Evolutionary conservation across 2,113 vertebrate genomes (phyloP).

Genomic region (Centropristis striata): DNA sequence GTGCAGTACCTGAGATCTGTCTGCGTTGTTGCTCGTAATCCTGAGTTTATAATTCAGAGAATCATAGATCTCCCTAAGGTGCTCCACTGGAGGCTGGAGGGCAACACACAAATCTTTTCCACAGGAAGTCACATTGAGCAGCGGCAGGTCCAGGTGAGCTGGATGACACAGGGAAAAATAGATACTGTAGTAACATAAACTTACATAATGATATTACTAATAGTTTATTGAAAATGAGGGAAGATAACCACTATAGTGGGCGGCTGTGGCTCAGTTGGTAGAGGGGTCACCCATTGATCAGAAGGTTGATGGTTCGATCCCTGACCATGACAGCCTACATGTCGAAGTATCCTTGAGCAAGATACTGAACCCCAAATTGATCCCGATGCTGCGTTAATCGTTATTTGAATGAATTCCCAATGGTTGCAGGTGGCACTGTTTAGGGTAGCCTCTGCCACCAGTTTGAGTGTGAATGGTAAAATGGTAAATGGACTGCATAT

Average conservation of each 20-base stretch:
- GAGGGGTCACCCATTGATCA: too few species aligned
- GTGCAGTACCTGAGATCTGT: constrained; percentile 7
- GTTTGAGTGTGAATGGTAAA: too few species aligned
- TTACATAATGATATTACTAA: neutral
- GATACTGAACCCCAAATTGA: too few species aligned
- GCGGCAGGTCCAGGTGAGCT: constrained; percentile 63
- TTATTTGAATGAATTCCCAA: too few species aligned
- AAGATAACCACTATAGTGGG: neutral
- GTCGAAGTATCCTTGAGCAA: too few species aligned
- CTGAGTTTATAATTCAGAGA: constrained; percentile 19
- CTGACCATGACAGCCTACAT: too few species aligned
- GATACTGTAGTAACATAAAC: neutral
- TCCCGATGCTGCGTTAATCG: too few species aligned
- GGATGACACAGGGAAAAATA: neutral
- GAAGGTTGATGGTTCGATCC: too few species aligned
- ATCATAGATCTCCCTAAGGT: constrained; percentile 1
- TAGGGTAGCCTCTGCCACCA: too few species aligned
- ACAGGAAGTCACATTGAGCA: constrained; percentile 37
- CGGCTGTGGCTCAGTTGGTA: too few species aligned
- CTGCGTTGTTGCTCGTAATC: neutral
- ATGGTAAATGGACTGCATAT: too few species aligned
- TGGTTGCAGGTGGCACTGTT: too few species aligned
- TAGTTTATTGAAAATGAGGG: neutral
- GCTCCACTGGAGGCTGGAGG: constrained; percentile 32
- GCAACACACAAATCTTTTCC: constrained; percentile 47